These are phyloP conservation scores for Saturnia japonica DNA, from an alignment of 2,888 invertebrate species.

Conservation along the genomic window DNA sequence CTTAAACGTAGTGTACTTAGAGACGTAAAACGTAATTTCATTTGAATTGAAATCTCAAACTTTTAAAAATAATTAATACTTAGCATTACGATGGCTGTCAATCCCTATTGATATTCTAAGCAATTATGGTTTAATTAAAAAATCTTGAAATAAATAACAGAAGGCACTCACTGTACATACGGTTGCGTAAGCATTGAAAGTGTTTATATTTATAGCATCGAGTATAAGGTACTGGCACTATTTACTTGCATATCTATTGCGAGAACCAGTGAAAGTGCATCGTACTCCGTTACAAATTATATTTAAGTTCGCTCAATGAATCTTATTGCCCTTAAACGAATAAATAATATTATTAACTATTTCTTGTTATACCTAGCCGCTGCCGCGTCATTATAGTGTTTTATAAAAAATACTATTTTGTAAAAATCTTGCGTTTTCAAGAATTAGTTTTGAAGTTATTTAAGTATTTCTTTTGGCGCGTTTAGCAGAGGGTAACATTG, in stretches of 20 bases:
- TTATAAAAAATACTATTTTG: not conserved
- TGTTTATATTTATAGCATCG: constrained; percentile 10
- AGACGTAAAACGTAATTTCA: too few species aligned
- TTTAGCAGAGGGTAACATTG: too few species aligned
- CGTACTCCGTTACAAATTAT: not conserved
- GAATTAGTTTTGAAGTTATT: not conserved
- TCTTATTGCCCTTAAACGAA: not conserved
- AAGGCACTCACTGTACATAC: not conserved
- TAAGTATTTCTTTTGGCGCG: too few species aligned
- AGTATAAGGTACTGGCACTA: not conserved
- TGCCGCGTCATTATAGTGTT: not conserved
- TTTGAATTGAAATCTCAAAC: too few species aligned
- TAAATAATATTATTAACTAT: not conserved
- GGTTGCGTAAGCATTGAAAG: constrained; percentile 8
- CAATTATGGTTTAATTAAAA: not conserved
- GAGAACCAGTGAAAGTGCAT: constrained; percentile 42
- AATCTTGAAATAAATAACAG: not conserved
- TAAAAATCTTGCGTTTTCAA: not conserved
- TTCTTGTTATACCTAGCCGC: not conserved
- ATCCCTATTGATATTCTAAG: not conserved
- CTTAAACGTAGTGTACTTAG: too few species aligned
- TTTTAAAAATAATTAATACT: too few species aligned
- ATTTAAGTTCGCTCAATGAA: constrained; percentile 6
- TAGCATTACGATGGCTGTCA: not conserved
- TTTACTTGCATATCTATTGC: constrained; percentile 18